Evolutionary conservation across 2,888 invertebrate species (phyloP).

Genomic region (Cremastinae sp.): DNA sequence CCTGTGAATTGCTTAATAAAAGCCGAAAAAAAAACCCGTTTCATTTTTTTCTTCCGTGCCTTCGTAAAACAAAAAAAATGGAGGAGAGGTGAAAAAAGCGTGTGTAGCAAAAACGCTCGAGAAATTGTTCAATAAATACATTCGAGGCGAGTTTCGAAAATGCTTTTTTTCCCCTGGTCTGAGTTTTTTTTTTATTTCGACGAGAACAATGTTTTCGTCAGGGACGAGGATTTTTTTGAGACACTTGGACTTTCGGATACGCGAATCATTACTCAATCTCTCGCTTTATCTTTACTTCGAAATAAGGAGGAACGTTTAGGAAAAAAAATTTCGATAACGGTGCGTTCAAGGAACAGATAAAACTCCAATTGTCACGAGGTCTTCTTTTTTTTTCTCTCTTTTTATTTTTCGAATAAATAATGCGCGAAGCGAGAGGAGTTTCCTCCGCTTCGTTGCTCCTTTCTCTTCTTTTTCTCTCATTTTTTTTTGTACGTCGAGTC

Average conservation of each 20-base stretch:
- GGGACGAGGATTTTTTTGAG: conserved; percentile 2
- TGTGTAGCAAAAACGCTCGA: too few species aligned
- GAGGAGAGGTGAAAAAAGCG: too few species aligned
- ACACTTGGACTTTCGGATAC: too few species aligned
- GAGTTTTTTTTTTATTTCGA: background rate
- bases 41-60: too few species aligned
- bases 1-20: background rate
- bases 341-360: conserved; percentile 17
- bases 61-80: too few species aligned
- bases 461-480: conserved; percentile 37
- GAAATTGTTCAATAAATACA: too few species aligned
- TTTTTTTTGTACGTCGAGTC: conserved; percentile 5
- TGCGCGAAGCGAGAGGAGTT: conserved; percentile 32
- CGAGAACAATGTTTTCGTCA: background rate
- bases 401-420: conserved; percentile 43
- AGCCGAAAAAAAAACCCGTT: background rate
- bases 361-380: conserved; percentile 41
- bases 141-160: too few species aligned
- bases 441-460: conserved; percentile 15
- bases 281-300: too few species aligned
- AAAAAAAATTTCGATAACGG: conserved; percentile 10
- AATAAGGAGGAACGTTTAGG: background rate
- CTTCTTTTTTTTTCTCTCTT: conserved; percentile 3
- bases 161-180: too few species aligned
- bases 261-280: too few species aligned